These are phyloP conservation scores for Melinaea menophilus DNA, from an alignment of 2,888 invertebrate species.

Conservation along the genomic window DNA sequence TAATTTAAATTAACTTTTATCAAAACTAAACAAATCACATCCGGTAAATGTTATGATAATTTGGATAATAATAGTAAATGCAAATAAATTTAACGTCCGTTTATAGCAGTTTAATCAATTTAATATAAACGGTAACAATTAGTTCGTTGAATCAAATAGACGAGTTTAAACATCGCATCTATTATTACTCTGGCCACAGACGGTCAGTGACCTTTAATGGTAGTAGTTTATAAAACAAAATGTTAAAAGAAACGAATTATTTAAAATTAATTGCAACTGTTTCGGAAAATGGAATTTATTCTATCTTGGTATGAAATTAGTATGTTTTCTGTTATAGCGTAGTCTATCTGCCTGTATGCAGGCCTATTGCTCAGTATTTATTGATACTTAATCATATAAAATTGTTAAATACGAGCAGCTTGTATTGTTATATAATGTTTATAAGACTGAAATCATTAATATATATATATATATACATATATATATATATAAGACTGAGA, in stretches of 20 bases:
- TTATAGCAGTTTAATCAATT: neutral
- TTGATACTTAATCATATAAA: too few species aligned
- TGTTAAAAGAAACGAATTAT: slow-evolving; percentile 1
- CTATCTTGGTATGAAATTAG: too few species aligned
- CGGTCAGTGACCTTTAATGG: slow-evolving; percentile 5
- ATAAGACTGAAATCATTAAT: too few species aligned
- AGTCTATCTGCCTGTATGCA: too few species aligned
- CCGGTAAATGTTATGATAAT: too few species aligned
- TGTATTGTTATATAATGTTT: neutral
- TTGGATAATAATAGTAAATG: neutral
- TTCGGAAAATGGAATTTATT: too few species aligned
- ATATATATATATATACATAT: neutral
- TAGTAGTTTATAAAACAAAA: neutral
- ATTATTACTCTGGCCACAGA: slow-evolving; percentile 1
- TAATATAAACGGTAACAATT: slow-evolving; percentile 5
- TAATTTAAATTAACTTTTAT: too few species aligned
- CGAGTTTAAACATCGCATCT: neutral
- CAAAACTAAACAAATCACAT: too few species aligned
- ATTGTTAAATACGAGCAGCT: neutral
- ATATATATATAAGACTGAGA: neutral
- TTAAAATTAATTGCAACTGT: too few species aligned
- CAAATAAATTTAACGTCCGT: neutral
- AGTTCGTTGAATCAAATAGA: slow-evolving; percentile 1
- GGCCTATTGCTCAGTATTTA: too few species aligned
- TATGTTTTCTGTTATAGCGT: too few species aligned